These are phyloP conservation scores for Drosophila hydei DNA, from an alignment of 1,140 invertebrate species.

Conservation along the genomic window DNA sequence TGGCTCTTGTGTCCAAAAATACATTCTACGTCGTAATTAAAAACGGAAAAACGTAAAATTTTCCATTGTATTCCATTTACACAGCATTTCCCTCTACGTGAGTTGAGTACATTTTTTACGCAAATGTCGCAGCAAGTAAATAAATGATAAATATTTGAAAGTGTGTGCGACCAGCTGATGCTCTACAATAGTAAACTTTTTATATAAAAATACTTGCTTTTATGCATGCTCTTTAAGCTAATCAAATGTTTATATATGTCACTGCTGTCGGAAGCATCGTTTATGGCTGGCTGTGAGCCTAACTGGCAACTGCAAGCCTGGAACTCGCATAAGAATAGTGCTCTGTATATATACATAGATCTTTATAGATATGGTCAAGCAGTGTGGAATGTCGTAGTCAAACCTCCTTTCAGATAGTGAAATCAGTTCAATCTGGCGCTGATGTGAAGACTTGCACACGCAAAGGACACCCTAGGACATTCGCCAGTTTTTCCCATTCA, in stretches of 20 bases:
- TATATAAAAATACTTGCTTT: too few species aligned
- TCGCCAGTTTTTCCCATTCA: not conserved
- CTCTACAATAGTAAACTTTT: too few species aligned
- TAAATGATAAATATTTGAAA: not conserved
- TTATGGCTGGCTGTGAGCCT: too few species aligned
- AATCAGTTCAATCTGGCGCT: not conserved
- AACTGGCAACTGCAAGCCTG: too few species aligned
- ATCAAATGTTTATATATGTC: too few species aligned
- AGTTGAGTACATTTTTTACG: not conserved
- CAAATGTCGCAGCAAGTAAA: constrained; percentile 23
- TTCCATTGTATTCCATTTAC: constrained; percentile 46
- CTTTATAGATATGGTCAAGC: too few species aligned
- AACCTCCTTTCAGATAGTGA: not conserved
- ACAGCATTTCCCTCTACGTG: constrained; percentile 17
- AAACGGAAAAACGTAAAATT: constrained; percentile 52
- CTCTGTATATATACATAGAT: too few species aligned
- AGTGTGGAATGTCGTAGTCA: too few species aligned
- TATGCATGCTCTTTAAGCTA: too few species aligned
- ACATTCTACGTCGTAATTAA: constrained; percentile 51
- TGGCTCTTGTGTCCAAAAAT: constrained; percentile 40
- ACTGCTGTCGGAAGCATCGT: too few species aligned
- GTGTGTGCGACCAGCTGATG: not conserved
- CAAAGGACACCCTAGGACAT: not conserved
- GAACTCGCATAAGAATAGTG: too few species aligned
- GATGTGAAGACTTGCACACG: not conserved